Conservation (phyloP, 2,888 invertebrate genomes). For the Bimastos eiseni region DNA sequence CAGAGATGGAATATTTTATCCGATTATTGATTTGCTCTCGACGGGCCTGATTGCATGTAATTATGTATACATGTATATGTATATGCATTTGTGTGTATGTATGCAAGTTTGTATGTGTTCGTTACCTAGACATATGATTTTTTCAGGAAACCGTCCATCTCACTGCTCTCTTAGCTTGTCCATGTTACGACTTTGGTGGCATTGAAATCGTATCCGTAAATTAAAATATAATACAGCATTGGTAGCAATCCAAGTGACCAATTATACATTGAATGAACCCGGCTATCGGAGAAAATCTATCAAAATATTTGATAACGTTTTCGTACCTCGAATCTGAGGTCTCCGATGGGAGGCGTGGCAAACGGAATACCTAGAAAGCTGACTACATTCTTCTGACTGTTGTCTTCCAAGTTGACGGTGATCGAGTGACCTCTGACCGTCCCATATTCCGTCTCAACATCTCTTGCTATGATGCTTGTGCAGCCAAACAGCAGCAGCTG, state of each 20-base stretch:
- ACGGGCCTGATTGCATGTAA: too few species aligned
- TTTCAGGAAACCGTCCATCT: too few species aligned
- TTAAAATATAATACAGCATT: too few species aligned
- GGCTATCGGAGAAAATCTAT: too few species aligned
- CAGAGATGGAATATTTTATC: too few species aligned
- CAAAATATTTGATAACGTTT: background rate
- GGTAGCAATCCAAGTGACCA: too few species aligned
- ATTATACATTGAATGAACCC: too few species aligned
- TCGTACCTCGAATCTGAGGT: conserved; percentile 36
- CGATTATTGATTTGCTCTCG: too few species aligned
- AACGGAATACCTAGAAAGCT: conserved; percentile 36
- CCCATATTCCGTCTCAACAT: background rate
- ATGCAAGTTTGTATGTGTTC: background rate
- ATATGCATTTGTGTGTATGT: background rate
- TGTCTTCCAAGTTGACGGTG: background rate
- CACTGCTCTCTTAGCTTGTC: too few species aligned
- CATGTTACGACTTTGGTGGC: too few species aligned
- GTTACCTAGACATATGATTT: too few species aligned
- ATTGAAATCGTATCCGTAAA: too few species aligned
- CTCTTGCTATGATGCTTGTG: background rate
- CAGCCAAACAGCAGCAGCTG: background rate
- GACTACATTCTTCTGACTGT: conserved; percentile 15
- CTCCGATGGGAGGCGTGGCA: conserved; percentile 36
- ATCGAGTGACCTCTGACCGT: conserved; percentile 17
- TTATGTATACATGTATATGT: background rate